Percentiles rank a stretch among this genome's conserved stretches.
phyloP scores from a whole-genome alignment of 2,888 invertebrate species.

The Tipula helvola region DNA sequence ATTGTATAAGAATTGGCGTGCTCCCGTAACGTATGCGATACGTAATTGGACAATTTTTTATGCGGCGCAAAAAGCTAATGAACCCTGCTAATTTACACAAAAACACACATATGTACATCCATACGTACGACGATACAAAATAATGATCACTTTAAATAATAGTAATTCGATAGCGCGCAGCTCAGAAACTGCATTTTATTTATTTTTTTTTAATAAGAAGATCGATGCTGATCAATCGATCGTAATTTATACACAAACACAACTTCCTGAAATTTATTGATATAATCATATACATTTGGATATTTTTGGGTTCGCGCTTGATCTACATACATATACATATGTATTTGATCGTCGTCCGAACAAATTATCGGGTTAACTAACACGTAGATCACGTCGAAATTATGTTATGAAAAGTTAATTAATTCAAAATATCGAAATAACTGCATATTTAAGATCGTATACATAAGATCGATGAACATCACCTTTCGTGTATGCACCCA shows the following conservation, averaged over 20 bases:
- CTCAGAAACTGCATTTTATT: background rate
- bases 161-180: background rate
- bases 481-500: background rate
- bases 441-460: no score
- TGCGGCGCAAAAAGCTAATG: background rate
- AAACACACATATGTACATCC: no score
- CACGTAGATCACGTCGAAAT: background rate
- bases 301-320: background rate
- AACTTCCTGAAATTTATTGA: background rate
- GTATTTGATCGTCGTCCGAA: background rate
- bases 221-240: background rate
- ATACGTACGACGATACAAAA: no score
- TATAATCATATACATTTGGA: background rate
- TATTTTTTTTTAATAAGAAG: background rate
- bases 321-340: no score
- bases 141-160: background rate
- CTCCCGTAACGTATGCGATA: background rate
- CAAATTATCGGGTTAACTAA: background rate
- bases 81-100: background rate
- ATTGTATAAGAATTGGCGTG: background rate
- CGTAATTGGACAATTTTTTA: background rate
- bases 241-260: background rate
- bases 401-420: background rate
- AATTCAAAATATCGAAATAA: background rate
- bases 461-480: background rate